Percentiles rank a stretch among this genome's conserved stretches.
Evolutionary conservation across 1,140 invertebrate genomes (phyloP).

Genomic region (Scaptomyza hsui): DNA sequence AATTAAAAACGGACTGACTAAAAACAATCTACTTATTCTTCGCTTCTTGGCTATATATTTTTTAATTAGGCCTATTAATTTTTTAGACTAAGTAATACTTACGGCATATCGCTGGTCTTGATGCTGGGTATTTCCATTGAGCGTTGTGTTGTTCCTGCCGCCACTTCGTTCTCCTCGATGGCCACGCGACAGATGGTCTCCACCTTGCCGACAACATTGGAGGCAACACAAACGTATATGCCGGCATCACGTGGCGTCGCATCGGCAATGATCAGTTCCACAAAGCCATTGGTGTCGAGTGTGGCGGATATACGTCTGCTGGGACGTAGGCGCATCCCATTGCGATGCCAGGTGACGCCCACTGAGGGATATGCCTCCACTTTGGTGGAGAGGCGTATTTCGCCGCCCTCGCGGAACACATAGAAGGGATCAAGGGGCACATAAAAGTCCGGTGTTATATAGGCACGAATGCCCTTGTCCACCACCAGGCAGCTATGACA

Average conservation of each 20-base stretch:
- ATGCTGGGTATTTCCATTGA: slow-evolving; percentile 79
- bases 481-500: slow-evolving; percentile 92
- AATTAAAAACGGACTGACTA: no score
- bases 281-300: slow-evolving; percentile 90
- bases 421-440: slow-evolving; percentile 87
- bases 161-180: slow-evolving; percentile 85
- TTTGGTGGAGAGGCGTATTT: slow-evolving; percentile 88
- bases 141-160: slow-evolving; percentile 10
- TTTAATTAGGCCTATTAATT: no score
- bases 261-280: slow-evolving; percentile 89
- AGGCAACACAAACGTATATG: slow-evolving; percentile 93
- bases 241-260: slow-evolving; percentile 90
- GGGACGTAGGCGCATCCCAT: slow-evolving; percentile 89
- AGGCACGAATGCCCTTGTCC: slow-evolving; percentile 92
- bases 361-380: slow-evolving; percentile 93
- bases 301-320: slow-evolving; percentile 90
- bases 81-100: slow-evolving; percentile 71
- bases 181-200: slow-evolving; percentile 90
- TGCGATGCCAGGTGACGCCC: slow-evolving; percentile 90
- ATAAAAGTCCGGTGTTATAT: slow-evolving; percentile 91
- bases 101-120: slow-evolving; percentile 86
- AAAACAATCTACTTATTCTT: no score
- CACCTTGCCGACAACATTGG: slow-evolving; percentile 92
- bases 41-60: no score
- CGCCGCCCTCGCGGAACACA: slow-evolving; percentile 86